These are phyloP conservation scores for Branchipolynoe longqiensis DNA, from an alignment of 2,888 invertebrate species.

Conservation along the genomic window DNA sequence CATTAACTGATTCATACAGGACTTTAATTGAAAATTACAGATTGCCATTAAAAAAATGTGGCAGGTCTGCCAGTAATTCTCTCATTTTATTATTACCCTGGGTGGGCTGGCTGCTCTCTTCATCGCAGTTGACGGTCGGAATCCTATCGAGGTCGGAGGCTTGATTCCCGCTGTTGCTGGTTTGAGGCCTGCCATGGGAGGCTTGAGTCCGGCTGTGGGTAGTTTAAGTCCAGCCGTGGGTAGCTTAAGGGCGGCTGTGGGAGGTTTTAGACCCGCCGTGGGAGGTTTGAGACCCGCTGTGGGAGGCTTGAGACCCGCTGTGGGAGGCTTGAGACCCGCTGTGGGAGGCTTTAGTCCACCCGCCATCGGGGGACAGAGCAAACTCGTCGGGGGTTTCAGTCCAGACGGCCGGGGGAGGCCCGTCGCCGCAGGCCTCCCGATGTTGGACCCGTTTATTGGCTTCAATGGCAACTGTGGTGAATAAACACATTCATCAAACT, in stretches of 20 bases:
- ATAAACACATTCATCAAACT: neutral
- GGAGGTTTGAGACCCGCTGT: neutral
- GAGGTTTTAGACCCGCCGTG: no score
- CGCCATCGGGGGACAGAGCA: neutral
- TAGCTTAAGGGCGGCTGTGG: neutral
- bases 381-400: neutral
- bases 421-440: neutral
- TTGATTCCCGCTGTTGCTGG: neutral
- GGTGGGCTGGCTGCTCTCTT: slow-evolving; percentile 13
- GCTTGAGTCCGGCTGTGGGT: neutral
- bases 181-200: no score
- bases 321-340: neutral
- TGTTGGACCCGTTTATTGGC: neutral
- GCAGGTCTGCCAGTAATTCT: neutral
- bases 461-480: slow-evolving; percentile 1
- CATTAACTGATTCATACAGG: no score
- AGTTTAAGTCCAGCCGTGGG: no score
- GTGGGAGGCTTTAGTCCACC: neutral
- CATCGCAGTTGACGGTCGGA: neutral
- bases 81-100: neutral
- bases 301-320: neutral
- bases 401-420: neutral
- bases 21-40: neutral
- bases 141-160: neutral
- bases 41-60: neutral